Conservation (phyloP, 2,888 invertebrate genomes). For the Blomia tropicalis region DNA sequence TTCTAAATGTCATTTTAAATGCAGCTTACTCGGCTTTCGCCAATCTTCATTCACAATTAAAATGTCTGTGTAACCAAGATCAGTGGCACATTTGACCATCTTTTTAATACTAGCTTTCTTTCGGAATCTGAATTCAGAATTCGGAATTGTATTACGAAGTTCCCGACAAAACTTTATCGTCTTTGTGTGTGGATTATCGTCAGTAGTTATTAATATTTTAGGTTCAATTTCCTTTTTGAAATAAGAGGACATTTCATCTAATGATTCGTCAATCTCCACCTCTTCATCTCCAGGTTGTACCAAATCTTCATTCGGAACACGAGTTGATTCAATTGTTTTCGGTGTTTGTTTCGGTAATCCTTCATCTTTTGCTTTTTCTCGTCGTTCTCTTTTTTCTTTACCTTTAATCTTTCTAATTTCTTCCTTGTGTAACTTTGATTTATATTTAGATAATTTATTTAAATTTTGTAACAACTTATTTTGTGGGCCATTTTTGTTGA, state of each 20-base stretch:
- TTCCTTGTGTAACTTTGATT: slow-evolving; percentile 27
- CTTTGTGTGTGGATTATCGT: slow-evolving; percentile 72
- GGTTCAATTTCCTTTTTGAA: slow-evolving; percentile 71
- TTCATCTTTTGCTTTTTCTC: neutral
- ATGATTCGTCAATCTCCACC: slow-evolving; percentile 43
- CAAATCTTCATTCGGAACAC: slow-evolving; percentile 80
- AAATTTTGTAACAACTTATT: slow-evolving; percentile 5
- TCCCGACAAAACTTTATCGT: slow-evolving; percentile 85
- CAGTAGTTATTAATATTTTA: slow-evolving; percentile 86
- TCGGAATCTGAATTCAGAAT: slow-evolving; percentile 68
- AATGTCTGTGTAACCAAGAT: slow-evolving; percentile 64
- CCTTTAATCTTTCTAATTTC: slow-evolving; percentile 28
- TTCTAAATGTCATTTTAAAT: slow-evolving; percentile 31
- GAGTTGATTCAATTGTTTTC: slow-evolving; percentile 77
- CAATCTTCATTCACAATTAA: slow-evolving; percentile 85
- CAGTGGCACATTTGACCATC: slow-evolving; percentile 66
- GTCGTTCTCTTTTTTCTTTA: slow-evolving; percentile 23
- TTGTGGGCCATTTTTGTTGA: neutral
- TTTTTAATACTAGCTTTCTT: slow-evolving; percentile 79
- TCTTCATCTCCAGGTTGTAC: slow-evolving; percentile 52
- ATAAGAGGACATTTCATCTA: slow-evolving; percentile 74
- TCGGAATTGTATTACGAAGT: slow-evolving; percentile 74
- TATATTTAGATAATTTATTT: slow-evolving; percentile 27
- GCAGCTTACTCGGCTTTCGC: slow-evolving; percentile 52
- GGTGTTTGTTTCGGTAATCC: slow-evolving; percentile 50